Conservation (phyloP, 2,888 invertebrate genomes). For the Liodrosophila aerea region DNA sequence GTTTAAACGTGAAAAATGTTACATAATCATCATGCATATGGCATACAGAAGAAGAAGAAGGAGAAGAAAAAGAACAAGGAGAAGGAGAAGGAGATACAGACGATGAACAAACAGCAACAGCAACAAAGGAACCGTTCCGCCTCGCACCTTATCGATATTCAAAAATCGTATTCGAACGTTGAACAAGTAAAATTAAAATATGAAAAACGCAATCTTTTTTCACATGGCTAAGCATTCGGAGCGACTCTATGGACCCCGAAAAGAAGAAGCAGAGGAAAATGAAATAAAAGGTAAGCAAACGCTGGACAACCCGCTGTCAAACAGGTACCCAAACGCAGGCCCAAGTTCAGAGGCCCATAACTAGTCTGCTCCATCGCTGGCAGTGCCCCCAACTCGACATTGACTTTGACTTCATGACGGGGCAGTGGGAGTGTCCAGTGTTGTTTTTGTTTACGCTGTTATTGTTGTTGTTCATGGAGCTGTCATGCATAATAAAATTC, state of each 20-base stretch:
- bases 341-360: constrained; percentile 7
- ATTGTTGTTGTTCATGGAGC: constrained; percentile 57
- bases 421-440: constrained; percentile 56
- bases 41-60: constrained; percentile 48
- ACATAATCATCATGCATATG: constrained; percentile 70
- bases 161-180: constrained; percentile 62
- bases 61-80: constrained; percentile 23
- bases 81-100: constrained; percentile 1
- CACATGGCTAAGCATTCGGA: constrained; percentile 71
- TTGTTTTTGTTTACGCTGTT: constrained; percentile 44
- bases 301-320: constrained; percentile 68
- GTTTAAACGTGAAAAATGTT: constrained; percentile 43
- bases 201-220: constrained; percentile 76
- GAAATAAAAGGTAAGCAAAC: constrained; percentile 59
- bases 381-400: constrained; percentile 6
- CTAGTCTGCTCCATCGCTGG: not conserved
- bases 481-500: constrained; percentile 73
- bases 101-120: constrained; percentile 16
- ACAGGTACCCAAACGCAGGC: constrained; percentile 55
- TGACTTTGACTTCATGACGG: constrained; percentile 50
- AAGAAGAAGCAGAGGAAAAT: constrained; percentile 59
- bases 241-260: constrained; percentile 1
- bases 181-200: constrained; percentile 73
- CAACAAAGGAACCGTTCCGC: constrained; percentile 56
- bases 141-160: constrained; percentile 71